These are phyloP conservation scores for Seriola quinqueradiata DNA, from an alignment of 2,113 vertebrate genomes.

Conservation along the genomic window DNA sequence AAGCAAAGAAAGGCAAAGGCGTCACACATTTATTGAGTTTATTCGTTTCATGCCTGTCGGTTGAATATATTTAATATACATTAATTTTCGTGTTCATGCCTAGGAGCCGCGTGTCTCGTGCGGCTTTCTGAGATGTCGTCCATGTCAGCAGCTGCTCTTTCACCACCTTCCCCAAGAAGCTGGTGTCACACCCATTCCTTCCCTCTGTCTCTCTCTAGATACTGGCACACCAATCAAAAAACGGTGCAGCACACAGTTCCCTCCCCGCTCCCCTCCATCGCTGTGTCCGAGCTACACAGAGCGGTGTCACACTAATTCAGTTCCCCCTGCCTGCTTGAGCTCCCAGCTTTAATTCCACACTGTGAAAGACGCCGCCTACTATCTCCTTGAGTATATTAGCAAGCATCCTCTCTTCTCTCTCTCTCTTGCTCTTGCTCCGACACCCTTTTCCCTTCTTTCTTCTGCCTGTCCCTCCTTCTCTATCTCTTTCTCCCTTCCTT, in stretches of 20 bases:
- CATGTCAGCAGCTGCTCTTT: slow-evolving; percentile 54
- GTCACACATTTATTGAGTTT: background rate
- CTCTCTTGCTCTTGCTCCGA: slow-evolving; percentile 9
- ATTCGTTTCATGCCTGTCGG: background rate
- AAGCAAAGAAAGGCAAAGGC: slow-evolving; percentile 4
- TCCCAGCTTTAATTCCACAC: slow-evolving; percentile 74
- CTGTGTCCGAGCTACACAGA: slow-evolving; percentile 58
- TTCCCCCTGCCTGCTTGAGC: slow-evolving; percentile 74
- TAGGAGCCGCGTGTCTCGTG: background rate
- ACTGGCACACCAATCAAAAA: slow-evolving; percentile 69
- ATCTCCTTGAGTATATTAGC: slow-evolving; percentile 72
- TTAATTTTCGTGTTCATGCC: background rate
- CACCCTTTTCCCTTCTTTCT: slow-evolving; percentile 43
- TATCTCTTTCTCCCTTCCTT: slow-evolving; percentile 55
- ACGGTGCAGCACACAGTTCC: slow-evolving; percentile 72
- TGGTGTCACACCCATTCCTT: slow-evolving; percentile 63
- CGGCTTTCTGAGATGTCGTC: slow-evolving; percentile 27
- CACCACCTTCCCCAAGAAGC: slow-evolving; percentile 35
- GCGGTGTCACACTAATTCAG: slow-evolving; percentile 79
- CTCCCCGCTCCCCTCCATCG: slow-evolving; percentile 60
- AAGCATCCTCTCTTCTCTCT: slow-evolving; percentile 41
- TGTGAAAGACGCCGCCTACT: slow-evolving; percentile 57
- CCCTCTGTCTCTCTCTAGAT: slow-evolving; percentile 58
- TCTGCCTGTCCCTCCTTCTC: slow-evolving; percentile 57
- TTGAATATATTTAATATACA: no score